These are phyloP conservation scores for Eunapius fragilis DNA, from an alignment of 37 sponge, comb jelly and placozoan species.

Conservation along the genomic window DNA sequence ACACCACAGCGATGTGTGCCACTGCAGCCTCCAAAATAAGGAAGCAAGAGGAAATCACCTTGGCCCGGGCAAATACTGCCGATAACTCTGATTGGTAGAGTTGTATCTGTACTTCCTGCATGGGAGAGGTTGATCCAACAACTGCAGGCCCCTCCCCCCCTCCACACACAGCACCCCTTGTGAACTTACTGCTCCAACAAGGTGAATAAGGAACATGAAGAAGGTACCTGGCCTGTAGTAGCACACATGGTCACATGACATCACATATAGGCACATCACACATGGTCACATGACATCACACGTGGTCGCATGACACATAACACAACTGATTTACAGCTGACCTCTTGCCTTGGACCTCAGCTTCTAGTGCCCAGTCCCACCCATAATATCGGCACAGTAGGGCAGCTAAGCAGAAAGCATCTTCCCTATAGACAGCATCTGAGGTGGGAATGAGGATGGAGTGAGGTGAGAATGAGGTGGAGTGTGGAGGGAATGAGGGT, in stretches of 20 bases:
- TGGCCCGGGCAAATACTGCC: constrained; percentile 6
- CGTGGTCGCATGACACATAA: not conserved
- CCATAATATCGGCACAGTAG: constrained; percentile 39
- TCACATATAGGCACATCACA: not conserved
- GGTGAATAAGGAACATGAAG: constrained; percentile 23
- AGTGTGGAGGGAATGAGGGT: not conserved
- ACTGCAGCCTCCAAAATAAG: constrained; percentile 46
- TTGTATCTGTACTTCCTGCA: constrained; percentile 42
- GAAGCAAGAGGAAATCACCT: constrained; percentile 58
- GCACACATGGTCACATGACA: constrained; percentile 5
- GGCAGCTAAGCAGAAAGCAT: constrained; percentile 46
- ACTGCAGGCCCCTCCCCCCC: not conserved
- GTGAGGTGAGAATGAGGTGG: not conserved
- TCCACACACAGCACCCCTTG: not conserved
- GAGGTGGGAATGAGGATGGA: not conserved
- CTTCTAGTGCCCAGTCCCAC: constrained; percentile 33
- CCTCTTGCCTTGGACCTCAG: constrained; percentile 4
- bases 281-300: not conserved
- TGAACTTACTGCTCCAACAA: constrained; percentile 20
- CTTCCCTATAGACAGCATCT: constrained; percentile 11
- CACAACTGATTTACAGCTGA: not conserved
- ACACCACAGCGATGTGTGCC: constrained; percentile 14
- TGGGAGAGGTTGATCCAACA: not conserved
- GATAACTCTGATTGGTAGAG: constrained; percentile 11
- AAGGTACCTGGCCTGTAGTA: constrained; percentile 10